phyloP scores from a whole-genome alignment of 2,797 vertebrate species.

The Cichlasoma orientale region DNA sequence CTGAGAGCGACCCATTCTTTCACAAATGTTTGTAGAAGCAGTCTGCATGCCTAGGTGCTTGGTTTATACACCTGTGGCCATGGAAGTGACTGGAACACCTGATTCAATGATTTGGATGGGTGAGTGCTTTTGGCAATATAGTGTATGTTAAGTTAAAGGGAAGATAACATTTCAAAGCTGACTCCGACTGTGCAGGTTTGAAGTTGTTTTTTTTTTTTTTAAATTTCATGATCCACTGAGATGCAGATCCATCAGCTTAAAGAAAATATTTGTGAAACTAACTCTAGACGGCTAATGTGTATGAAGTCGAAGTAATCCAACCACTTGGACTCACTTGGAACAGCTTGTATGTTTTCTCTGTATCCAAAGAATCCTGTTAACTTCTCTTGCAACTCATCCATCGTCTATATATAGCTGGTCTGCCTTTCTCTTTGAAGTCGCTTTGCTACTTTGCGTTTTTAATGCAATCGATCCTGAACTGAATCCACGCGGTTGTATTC shows the following conservation, averaged over 20 bases:
- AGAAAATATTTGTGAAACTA: constrained; percentile 15
- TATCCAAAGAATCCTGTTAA: constrained; percentile 14
- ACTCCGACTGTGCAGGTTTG: background rate
- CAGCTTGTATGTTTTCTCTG: constrained; percentile 2
- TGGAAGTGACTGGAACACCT: too few species aligned
- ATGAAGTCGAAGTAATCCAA: constrained; percentile 13
- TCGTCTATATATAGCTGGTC: constrained; percentile 16
- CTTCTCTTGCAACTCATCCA: constrained; percentile 9
- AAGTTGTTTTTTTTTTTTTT: background rate
- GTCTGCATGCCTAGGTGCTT: too few species aligned
- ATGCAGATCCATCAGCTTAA: background rate
- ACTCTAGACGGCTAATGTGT: constrained; percentile 2
- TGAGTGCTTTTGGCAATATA: too few species aligned
- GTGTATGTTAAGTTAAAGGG: background rate
- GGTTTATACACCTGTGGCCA: too few species aligned
- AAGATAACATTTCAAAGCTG: background rate
- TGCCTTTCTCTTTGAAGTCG: constrained; percentile 41
- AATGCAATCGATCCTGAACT: constrained; percentile 29
- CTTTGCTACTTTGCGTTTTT: constrained; percentile 45
- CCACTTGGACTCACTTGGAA: constrained; percentile 3
- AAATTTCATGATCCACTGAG: background rate
- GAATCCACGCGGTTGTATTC: constrained; percentile 21
- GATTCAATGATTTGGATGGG: too few species aligned
- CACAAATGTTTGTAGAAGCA: too few species aligned
- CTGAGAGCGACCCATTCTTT: too few species aligned